These are phyloP conservation scores for Aramus guarauna DNA, from an alignment of 2,113 vertebrate genomes.

Conservation along the genomic window DNA sequence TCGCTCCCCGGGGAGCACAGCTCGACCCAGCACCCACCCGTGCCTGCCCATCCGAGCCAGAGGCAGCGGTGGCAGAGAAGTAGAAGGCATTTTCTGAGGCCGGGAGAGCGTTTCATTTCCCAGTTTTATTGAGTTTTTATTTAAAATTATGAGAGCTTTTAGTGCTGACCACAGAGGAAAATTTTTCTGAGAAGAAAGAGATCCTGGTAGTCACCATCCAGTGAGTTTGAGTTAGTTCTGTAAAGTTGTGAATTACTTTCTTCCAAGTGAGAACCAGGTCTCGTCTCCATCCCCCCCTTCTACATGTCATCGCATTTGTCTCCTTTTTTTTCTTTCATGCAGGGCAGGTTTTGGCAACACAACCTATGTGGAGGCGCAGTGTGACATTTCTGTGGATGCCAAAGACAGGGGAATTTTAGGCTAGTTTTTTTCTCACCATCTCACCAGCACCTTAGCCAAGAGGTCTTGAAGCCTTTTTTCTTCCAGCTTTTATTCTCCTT, in stretches of 20 bases:
- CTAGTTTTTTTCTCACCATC: not conserved
- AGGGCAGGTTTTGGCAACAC: not conserved
- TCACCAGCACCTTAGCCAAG: not conserved
- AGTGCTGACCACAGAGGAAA: not conserved
- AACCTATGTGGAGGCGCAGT: not conserved
- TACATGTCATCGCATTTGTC: not conserved
- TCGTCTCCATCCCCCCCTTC: not conserved
- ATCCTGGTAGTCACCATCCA: not conserved
- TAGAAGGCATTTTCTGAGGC: not conserved
- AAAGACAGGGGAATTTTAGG: not conserved
- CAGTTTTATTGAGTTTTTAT: not conserved
- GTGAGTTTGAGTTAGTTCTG: not conserved
- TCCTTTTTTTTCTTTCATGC: not conserved
- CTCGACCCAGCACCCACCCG: accelerated
- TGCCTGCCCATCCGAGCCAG: not conserved
- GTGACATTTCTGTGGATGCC: not conserved
- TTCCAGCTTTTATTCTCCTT: not conserved
- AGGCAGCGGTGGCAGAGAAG: not conserved
- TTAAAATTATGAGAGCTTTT: not conserved
- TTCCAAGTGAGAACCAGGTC: not conserved
- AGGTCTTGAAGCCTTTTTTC: not conserved
- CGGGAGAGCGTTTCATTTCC: not conserved
- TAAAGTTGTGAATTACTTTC: not conserved
- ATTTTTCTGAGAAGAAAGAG: not conserved
- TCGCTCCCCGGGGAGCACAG: not conserved